Base-by-base conservation (phyloP, 2,113 vertebrate species). In the Myiozetetes cayanensis region DNA sequence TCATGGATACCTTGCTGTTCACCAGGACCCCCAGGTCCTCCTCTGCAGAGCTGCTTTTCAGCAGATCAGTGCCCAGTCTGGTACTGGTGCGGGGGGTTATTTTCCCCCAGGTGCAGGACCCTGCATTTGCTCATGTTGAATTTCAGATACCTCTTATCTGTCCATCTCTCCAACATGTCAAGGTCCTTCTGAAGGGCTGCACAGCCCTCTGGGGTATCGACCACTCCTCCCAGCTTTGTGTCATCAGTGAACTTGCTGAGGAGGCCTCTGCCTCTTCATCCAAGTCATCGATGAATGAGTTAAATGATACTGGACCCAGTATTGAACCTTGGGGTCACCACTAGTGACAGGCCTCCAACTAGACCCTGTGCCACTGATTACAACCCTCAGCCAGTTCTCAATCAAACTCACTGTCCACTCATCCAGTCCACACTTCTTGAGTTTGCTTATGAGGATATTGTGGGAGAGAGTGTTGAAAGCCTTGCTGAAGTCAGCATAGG, bases 251-350 rank as follows among this genome's bases (percentile, higher is more conserved):
- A 27, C n/a, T 66, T 27, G 30, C 22, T 28, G 39, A 47, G 67
- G 30, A 41, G 25, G 8, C 41, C 9, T 55, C 55, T 83, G 41
- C 21, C 9, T 9, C 17, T 70, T 35, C 17, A 19, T 62, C 24
- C n/a, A 55, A 35, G 21, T 47, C 30, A 22, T 22, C 0, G 0
- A 31, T 2, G 4, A 49, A 55, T 31, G 14, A 55, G 3, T 83
- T 47, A 70, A 70, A 44, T 25, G 43, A 9, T 46, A 33, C 5
- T 53, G 19, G 28, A 6, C 23, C 20, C 31, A 27, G 12, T 76
- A 23, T 23, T 70, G 35, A 83, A 41, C 35, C 21, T 23, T 49
- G n/a, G 14, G 30, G n/a, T 17, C 7, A 35, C 10, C 21, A 13
- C 17, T 41, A 55, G 20, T 62, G 30, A 49, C 21, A 55, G 39